Evolutionary conservation across 2,888 invertebrate species (phyloP).

Genomic region (Harpagoxenus sublaevis): DNA sequence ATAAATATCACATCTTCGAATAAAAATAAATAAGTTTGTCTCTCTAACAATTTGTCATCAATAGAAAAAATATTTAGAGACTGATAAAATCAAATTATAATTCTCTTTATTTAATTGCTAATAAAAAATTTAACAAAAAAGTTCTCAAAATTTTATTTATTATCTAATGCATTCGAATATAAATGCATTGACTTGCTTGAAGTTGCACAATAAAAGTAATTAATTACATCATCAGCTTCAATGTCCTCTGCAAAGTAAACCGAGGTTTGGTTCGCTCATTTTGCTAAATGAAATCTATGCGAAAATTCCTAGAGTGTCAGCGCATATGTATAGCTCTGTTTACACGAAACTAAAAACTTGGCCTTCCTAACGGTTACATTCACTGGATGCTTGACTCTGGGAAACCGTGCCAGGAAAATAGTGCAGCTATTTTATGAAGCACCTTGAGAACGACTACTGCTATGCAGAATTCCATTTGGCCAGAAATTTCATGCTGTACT

Average conservation of each 20-base stretch:
- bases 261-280: background rate
- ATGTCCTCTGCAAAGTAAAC: background rate
- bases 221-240: background rate
- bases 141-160: background rate
- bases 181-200: background rate
- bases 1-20: background rate
- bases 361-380: conserved; percentile 79
- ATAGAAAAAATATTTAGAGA: background rate
- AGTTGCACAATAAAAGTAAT: background rate
- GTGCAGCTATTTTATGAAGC: conserved; percentile 81
- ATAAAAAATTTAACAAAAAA: background rate
- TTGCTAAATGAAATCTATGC: background rate
- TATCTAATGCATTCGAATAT: background rate
- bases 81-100: background rate
- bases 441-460: conserved; percentile 75
- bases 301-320: background rate
- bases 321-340: conserved; percentile 55
- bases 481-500: conserved; percentile 49
- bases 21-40: background rate
- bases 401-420: conserved; percentile 82
- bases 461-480: conserved; percentile 74
- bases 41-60: background rate
- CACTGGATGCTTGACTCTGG: conserved; percentile 74
- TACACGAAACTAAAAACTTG: conserved; percentile 75
- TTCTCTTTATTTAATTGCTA: background rate